Base-by-base conservation (phyloP, 2,797 vertebrate genomes). In the Danio tinwini region DNA sequence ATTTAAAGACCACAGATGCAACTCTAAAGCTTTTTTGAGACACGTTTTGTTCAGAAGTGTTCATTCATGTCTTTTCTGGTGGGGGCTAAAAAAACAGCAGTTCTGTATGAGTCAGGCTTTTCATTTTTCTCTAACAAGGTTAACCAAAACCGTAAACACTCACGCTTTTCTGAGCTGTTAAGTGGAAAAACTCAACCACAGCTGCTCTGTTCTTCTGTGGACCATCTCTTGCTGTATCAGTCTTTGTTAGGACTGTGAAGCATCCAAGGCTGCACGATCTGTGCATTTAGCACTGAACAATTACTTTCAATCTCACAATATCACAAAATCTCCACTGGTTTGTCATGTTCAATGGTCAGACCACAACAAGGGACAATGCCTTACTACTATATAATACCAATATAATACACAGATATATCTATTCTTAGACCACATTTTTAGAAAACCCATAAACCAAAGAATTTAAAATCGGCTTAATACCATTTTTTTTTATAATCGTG, bases 91-190 rank as follows among this genome's bases (percentile, higher is more conserved):
- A 59, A 63, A 69, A 78, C 40, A 64, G 21, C 17, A 53, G 21
- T 72, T 42, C 56, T 19, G 12, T 45, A 42, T 76, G 71, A 71
- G 21, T 61, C 67, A 53, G 53, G 59, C 11, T 47, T 69, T 72
- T 76, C 73, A 58, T 67, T 58, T 47, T 39, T 61, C 67, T 17
- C 55, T 76, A 76, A 76, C 80, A 81, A 84, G 80, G 61, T 76
- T 74, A 80, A 45, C 45, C 50, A 72, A 63, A 50, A 55, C 61
- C 45, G 10, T 45, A 44, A 82, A 37, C 61, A 29, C 62, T 72
- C 62, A 40, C 5, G 39, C 65, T 70, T 71, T 84, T 84, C 58
- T 62, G 42, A 76, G 37, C 50, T 19, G 69, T 13, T 63, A 77
- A 69, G 19, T 78, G 59, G 73, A 73, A 84, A 75, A 55, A 65